Base-by-base conservation (phyloP, 2,113 vertebrate genomes). In the Corythornis vintsioides region DNA sequence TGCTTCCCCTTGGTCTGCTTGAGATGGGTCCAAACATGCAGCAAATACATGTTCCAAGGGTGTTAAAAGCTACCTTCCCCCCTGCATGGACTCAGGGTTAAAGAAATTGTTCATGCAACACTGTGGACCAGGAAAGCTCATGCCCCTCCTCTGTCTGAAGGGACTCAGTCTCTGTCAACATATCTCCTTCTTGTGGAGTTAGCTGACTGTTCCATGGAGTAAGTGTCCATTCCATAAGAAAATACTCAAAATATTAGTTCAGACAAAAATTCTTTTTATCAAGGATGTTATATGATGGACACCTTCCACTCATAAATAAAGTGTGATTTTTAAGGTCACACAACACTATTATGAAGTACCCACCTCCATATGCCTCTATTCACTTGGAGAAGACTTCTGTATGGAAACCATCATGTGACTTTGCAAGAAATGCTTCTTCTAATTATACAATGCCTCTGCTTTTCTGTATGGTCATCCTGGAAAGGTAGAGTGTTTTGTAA, bases 311-410 rank as follows among this genome's bases (percentile, higher is more conserved):
- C 74, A 25, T 26, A 71, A 76, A 56, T 18, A 28, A 83, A 80
- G 10, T 50, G 50, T 19, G 60, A 50, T 56, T 75, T 70, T 71
- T 75, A 65, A 71, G 57, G 33, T 33, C 59, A 65, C 4, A n/a
- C 24, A 47, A 5, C n/a, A 61, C 9, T 13, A 14, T 35, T 70
- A 48, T 2, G 3, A 43, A 1, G 1, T 14, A 31, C 8, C 3
- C 25, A 53, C 18, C 25, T 76, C 47, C 35, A 3, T 20, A 15
- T 40, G 66, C 15, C 17, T 56, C 33, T 50, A 1, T 55, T 65
- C 63, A 31, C 22, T 40, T 17, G 26, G 25, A 53, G 48, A 56
- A 86, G 21, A 35, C 10, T 60, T 65, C 31, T 60, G 57, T 28
- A 38, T 9, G 20, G 35, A 80, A 80, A 65, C 45, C 19, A n/a